These are phyloP conservation scores for Ditula angustiorana DNA, from an alignment of 2,888 invertebrate genomes.

Conservation along the genomic window DNA sequence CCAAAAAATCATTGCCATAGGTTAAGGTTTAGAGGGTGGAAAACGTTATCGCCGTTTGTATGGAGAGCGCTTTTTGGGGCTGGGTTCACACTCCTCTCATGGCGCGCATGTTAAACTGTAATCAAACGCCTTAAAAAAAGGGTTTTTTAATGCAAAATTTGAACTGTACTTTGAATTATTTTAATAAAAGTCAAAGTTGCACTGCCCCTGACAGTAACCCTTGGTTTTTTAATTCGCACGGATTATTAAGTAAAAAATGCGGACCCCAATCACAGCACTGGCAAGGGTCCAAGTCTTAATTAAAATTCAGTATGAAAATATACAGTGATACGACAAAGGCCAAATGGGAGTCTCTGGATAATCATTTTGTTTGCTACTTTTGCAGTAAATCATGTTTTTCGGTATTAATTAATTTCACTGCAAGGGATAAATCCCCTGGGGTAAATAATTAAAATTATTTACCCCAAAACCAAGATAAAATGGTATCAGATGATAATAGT, in stretches of 20 bases:
- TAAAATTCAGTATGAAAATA: conserved; percentile 26
- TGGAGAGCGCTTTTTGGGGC: no score
- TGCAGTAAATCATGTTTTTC: conserved; percentile 1
- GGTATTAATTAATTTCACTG: neutral
- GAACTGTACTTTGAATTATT: no score
- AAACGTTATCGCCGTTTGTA: no score
- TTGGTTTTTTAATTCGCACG: conserved; percentile 1
- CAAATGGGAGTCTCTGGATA: conserved; percentile 6
- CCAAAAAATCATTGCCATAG: no score
- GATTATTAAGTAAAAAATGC: conserved; percentile 7
- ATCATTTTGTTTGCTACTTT: conserved; percentile 5
- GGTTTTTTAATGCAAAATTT: no score
- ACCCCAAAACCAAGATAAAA: neutral
- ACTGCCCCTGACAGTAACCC: neutral
- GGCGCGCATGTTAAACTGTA: no score
- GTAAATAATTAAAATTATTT: no score
- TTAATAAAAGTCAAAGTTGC: neutral
- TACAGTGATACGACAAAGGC: neutral
- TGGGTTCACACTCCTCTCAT: no score
- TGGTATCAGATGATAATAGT: no score
- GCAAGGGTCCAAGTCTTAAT: conserved; percentile 29
- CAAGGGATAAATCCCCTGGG: no score
- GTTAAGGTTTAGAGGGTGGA: no score
- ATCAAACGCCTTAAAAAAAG: no score
- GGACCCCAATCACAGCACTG: conserved; percentile 10